These are phyloP conservation scores for Belgica antarctica DNA, from an alignment of 2,888 invertebrate genomes.

Conservation along the genomic window DNA sequence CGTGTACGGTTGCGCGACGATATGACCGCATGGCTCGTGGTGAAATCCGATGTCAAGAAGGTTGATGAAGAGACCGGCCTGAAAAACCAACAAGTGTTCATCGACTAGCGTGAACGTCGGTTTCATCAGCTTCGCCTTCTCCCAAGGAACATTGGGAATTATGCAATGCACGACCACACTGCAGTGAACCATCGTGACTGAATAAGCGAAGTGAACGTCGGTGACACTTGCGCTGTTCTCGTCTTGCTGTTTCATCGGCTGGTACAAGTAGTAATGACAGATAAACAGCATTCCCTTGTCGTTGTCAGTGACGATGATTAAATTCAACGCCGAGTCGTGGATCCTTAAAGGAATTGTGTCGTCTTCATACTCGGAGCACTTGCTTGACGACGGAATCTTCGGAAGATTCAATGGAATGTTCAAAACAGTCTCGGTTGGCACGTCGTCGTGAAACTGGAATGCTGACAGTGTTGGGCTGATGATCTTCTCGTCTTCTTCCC, in stretches of 20 bases:
- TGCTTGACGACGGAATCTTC: slow-evolving; percentile 61
- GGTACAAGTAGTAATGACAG: slow-evolving; percentile 81
- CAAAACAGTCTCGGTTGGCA: slow-evolving; percentile 85
- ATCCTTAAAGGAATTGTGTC: slow-evolving; percentile 76
- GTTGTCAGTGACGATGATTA: slow-evolving; percentile 73
- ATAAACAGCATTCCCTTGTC: slow-evolving; percentile 69
- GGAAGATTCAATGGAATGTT: slow-evolving; percentile 82
- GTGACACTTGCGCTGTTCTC: slow-evolving; percentile 55
- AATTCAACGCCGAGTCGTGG: slow-evolving; percentile 77
- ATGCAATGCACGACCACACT: slow-evolving; percentile 81
- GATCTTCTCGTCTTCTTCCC: slow-evolving; percentile 64
- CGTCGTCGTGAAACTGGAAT: slow-evolving; percentile 80
- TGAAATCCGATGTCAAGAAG: slow-evolving; percentile 77
- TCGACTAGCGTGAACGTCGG: slow-evolving; percentile 74
- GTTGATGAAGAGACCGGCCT: slow-evolving; percentile 81
- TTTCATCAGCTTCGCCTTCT: slow-evolving; percentile 69
- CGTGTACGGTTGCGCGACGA: slow-evolving; percentile 64
- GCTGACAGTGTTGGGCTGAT: slow-evolving; percentile 75
- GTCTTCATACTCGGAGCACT: slow-evolving; percentile 73
- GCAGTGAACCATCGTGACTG: slow-evolving; percentile 77
- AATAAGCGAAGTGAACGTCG: slow-evolving; percentile 80
- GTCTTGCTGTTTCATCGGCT: slow-evolving; percentile 58
- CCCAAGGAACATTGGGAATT: slow-evolving; percentile 77
- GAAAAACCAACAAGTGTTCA: slow-evolving; percentile 76
- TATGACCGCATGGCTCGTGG: slow-evolving; percentile 81